These are phyloP conservation scores for Gonocerus acuteangulatus DNA, from an alignment of 2,888 invertebrate genomes.

Conservation along the genomic window DNA sequence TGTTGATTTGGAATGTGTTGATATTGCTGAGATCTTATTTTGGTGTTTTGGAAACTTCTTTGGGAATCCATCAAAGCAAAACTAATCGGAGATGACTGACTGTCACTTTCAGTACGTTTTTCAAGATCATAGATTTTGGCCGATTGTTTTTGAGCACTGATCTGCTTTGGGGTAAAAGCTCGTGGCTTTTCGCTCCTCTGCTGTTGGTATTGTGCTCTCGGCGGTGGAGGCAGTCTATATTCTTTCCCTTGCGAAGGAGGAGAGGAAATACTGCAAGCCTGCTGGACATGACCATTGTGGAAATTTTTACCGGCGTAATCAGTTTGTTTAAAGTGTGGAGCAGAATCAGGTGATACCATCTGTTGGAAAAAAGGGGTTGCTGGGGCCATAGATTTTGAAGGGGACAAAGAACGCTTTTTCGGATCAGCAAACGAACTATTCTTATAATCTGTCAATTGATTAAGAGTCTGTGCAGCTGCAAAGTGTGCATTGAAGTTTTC, in stretches of 20 bases:
- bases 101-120: slow-evolving; percentile 49
- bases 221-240: slow-evolving; percentile 51
- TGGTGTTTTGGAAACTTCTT: slow-evolving; percentile 21
- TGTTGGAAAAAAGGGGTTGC: slow-evolving; percentile 3
- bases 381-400: slow-evolving; percentile 10
- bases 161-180: slow-evolving; percentile 5
- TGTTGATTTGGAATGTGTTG: slow-evolving; percentile 18
- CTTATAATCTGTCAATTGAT: slow-evolving; percentile 44
- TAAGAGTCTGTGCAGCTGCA: slow-evolving; percentile 53
- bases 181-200: slow-evolving; percentile 5
- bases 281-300: slow-evolving; percentile 49
- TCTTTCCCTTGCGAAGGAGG: slow-evolving; percentile 57
- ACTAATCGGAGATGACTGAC: slow-evolving; percentile 65
- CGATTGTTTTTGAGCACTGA: slow-evolving; percentile 35
- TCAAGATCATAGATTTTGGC: slow-evolving; percentile 42
- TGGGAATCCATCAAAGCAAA: slow-evolving; percentile 64
- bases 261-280: slow-evolving; percentile 66
- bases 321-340: slow-evolving; percentile 41
- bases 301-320: slow-evolving; percentile 45
- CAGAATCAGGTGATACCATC: not conserved
- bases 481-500: slow-evolving; percentile 46
- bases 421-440: slow-evolving; percentile 49
- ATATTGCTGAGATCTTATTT: slow-evolving; percentile 20
- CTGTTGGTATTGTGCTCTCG: not conserved
- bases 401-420: slow-evolving; percentile 48